phyloP scores from a whole-genome alignment of 2,888 invertebrate species.

The Allophyes oxyacanthae region DNA sequence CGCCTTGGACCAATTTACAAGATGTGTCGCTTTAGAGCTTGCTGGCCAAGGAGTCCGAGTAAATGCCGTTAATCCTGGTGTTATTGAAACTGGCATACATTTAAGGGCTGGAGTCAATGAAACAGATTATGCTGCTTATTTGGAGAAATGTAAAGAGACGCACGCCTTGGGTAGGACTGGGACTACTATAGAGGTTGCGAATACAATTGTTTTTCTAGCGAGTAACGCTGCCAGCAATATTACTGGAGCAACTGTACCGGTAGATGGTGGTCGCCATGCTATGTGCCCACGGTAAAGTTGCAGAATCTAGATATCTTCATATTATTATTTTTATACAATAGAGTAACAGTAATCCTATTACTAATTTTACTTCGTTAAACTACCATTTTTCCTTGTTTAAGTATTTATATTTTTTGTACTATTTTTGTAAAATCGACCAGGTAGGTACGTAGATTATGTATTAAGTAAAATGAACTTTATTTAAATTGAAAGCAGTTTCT shows the following conservation, averaged over 20 bases:
- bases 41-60: constrained; percentile 94
- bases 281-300: constrained; percentile 93
- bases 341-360: too few relatives aligned
- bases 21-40: constrained; percentile 95
- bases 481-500: background rate
- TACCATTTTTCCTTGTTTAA: too few relatives aligned
- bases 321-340: too few relatives aligned
- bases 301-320: too few relatives aligned
- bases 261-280: constrained; percentile 97
- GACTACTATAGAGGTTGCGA: constrained; percentile 94
- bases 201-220: constrained; percentile 96
- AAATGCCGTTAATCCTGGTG: constrained; percentile 98
- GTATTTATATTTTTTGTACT: too few relatives aligned
- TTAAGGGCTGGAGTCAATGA: constrained; percentile 94
- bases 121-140: constrained; percentile 93
- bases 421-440: too few relatives aligned
- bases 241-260: constrained; percentile 94
- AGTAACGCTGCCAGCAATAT: constrained; percentile 95
- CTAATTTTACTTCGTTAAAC: too few relatives aligned
- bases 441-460: too few relatives aligned
- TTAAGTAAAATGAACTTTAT: background rate
- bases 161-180: constrained; percentile 97
- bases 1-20: constrained; percentile 97
- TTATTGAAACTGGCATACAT: constrained; percentile 95
- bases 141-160: constrained; percentile 94